Evolutionary conservation across 2,797 vertebrate genomes (phyloP), one percentile per base, ranked within the genome.

Genomic region (Peromyscus melanophrys): DNA sequence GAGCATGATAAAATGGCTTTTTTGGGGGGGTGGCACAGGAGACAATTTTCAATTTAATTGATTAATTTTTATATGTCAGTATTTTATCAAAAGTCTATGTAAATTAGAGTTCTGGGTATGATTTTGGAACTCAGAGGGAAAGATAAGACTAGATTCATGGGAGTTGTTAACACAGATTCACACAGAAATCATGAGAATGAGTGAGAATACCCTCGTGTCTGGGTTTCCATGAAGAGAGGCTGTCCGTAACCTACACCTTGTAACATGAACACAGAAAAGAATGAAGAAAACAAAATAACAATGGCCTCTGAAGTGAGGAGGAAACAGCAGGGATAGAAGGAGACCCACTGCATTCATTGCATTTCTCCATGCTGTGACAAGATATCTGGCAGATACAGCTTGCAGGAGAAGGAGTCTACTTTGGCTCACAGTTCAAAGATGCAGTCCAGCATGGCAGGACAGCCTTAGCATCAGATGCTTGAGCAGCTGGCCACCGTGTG

Each of bases 111-210:
- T 92, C 6, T 85, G 29, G n/a, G 59, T 97, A 31, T 75, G 57
- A 63, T 77, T 89, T 80, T 93, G 78, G 6, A 80, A 31, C 49
- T 92, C 71, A 90, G 57, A 82, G 37, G 10, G 52, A 71, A 94
- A 73, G 31, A 43, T 34, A 71, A 21, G n/a, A n/a, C 34, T 37
- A 37, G 69, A 21, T 21, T 71, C n/a, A 71, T 96, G 40, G 27
- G 6, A 75, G 2, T 67, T 86, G 49, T 9, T 83, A n/a, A 31
- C 21, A 57, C 16, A 69, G 16, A 77, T 49, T 71, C 67, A 76
- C 57, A 57, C 5, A 23, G 31, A 85, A 69, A 37, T 27, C 52
- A 52, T 43, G 75, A 61, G 49, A 84, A 23, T 77, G 25, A 94
- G 65, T 67, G 43, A 59, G 25, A 61, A 82, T 49, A 80, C 1